phyloP scores from a whole-genome alignment of 1,140 invertebrate genomes.

The Drosophila elegans region DNA sequence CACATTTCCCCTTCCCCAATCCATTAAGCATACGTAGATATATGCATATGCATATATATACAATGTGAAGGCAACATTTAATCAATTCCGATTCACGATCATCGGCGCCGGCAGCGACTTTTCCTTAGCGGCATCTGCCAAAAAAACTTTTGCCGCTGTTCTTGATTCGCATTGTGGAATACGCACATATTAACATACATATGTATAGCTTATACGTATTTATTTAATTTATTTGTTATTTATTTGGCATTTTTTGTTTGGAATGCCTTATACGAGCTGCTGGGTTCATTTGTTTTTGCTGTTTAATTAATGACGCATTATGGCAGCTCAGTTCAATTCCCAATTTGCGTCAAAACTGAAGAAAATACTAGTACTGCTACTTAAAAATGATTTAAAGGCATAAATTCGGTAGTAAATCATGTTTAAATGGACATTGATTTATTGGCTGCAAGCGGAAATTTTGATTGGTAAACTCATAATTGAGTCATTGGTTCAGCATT shows the following conservation, averaged over 20 bases:
- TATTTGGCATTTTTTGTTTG: conserved; percentile 66
- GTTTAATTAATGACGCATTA: conserved; percentile 79
- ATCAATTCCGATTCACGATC: conserved; percentile 68
- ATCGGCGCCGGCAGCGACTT: conserved; percentile 58
- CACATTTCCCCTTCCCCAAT: conserved; percentile 54
- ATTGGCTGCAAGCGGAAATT: conserved; percentile 6
- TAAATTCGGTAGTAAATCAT: not conserved
- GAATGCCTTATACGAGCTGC: conserved; percentile 41
- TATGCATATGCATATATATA: conserved; percentile 12
- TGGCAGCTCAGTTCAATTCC: conserved; percentile 46
- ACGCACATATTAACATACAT: not conserved
- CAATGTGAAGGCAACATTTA: conserved; percentile 74
- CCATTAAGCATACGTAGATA: conserved; percentile 31
- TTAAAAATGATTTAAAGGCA: conserved; percentile 37
- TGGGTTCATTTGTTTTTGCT: conserved; percentile 44
- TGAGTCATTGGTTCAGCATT: not conserved
- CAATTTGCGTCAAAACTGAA: conserved; percentile 62
- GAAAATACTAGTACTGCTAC: conserved; percentile 26
- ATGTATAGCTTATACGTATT: conserved; percentile 43
- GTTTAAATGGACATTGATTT: conserved; percentile 17
- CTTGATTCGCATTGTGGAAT: conserved; percentile 21
- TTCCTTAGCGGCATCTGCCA: conserved; percentile 60
- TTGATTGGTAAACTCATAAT: not conserved
- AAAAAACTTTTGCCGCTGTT: conserved; percentile 53
- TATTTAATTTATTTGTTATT: conserved; percentile 82